Conservation (phyloP, 92 coral and sea anemone genomes). For the Siderastrea siderea region DNA sequence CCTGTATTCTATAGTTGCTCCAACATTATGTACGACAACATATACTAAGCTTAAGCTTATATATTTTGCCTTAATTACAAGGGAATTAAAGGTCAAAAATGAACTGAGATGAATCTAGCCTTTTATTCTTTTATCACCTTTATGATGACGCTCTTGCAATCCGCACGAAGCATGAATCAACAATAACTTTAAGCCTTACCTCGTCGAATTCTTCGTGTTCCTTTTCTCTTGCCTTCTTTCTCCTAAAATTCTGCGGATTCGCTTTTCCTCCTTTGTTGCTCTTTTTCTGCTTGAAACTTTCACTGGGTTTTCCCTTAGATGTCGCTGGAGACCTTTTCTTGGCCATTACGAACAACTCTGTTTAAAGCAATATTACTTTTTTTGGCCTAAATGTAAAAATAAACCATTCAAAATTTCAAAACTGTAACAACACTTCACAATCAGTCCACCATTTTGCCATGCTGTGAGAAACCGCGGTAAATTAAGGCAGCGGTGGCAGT, state of each 20-base stretch:
- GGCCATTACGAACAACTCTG: slow-evolving; percentile 25
- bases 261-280: slow-evolving; percentile 32
- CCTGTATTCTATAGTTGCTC: too few species aligned
- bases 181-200: slow-evolving; percentile 29
- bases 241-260: slow-evolving; percentile 28
- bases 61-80: too few species aligned
- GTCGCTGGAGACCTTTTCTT: slow-evolving; percentile 37
- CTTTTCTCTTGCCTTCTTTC: slow-evolving; percentile 49
- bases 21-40: too few species aligned
- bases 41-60: too few species aligned
- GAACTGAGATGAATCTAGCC: too few species aligned
- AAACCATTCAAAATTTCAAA: slow-evolving; percentile 12
- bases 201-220: slow-evolving; percentile 66
- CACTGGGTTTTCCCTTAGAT: slow-evolving; percentile 16
- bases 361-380: not conserved
- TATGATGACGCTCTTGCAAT: too few species aligned
- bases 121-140: too few species aligned
- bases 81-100: too few species aligned
- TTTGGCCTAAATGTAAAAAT: not conserved
- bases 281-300: slow-evolving; percentile 16
- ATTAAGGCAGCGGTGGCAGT: not conserved
- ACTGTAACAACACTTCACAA: not conserved
- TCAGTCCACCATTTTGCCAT: slow-evolving; percentile 37
- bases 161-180: too few species aligned
- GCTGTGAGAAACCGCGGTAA: slow-evolving; percentile 10